Conservation (phyloP, 64 coral and sea anemone genomes). For the Orbicella faveolata region DNA sequence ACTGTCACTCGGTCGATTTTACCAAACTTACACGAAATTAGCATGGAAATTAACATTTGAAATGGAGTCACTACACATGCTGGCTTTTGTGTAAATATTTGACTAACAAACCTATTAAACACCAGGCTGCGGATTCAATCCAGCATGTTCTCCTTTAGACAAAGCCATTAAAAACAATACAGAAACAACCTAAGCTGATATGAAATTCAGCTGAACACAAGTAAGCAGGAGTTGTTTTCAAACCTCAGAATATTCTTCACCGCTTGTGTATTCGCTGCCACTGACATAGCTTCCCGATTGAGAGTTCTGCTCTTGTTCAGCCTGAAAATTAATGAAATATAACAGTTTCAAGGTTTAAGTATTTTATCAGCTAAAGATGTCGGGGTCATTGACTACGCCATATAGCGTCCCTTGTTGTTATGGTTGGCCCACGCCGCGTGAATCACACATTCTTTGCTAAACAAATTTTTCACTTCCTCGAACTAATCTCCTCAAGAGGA, state of each 20-base stretch:
- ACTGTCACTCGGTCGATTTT: neutral
- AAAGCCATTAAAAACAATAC: conserved; percentile 16
- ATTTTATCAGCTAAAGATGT: neutral
- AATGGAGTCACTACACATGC: neutral
- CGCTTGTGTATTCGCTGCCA: conserved; percentile 87
- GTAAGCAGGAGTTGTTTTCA: neutral
- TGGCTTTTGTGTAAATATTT: neutral
- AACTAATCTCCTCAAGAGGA: neutral
- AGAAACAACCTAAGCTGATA: neutral
- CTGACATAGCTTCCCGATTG: conserved; percentile 90
- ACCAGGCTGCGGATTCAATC: neutral
- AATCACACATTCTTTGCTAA: neutral
- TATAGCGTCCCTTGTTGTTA: conserved; percentile 33
- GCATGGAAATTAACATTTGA: neutral
- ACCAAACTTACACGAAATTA: neutral
- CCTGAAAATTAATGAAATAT: conserved; percentile 43
- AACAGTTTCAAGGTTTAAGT: neutral
- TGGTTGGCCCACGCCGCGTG: neutral
- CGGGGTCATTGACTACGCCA: neutral
- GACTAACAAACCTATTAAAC: neutral
- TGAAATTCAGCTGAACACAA: neutral
- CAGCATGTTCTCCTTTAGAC: neutral
- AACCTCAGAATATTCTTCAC: conserved; percentile 91
- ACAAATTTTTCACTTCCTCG: neutral
- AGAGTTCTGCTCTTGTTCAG: conserved; percentile 71